Evolutionary conservation across 1,140 invertebrate species (phyloP), one percentile per base, ranked within the genome.

Genomic region (Halesus radiatus): DNA sequence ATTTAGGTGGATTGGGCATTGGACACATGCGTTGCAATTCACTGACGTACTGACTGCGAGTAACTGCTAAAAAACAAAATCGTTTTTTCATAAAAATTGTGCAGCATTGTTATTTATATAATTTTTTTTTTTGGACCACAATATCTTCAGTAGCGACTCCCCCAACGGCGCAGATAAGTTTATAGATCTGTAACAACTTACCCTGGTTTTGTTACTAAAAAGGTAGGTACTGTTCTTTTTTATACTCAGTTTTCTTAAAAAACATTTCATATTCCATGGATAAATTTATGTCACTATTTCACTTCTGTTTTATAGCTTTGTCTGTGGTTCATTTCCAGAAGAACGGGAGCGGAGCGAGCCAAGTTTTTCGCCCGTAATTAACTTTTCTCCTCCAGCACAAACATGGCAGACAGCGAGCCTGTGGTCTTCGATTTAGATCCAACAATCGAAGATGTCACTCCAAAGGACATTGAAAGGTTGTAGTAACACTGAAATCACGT

Each of bases 381-480:
- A 50, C n/a, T n/a, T 74, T 73, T 53, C 64, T 37, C 10, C 76
- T 45, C 50, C 70, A 56, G 81, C 80, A 79, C n/a, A 78, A 87
- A 85, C 86, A 89, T 89, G 88, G 87, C 88, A 85, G 87, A 88
- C 73, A 85, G 87, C 32, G 87, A 88, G 79, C 85, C 87, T 64
- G 85, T 85, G 22, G 56, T 77, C 15, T 64, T 77, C 78, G 87
- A 88, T 85, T 85, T 87, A 80, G 87, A 88, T 86, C 84, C 88
- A 80, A 88, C 86, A 62, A 88, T 88, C 68, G 88, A 89, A 84
- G 88, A 88, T 84, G 86, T 88, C 84, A 86, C 88, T 83, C 88
- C 88, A 53, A 89, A 89, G 84, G 88, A 87, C 81, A 85, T 87
- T 77, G 88, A 89, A 85, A 88, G 86, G 88, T 89, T 87, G 85